phyloP scores from a whole-genome alignment of 2,113 vertebrate genomes.

The Pseudolaguvia tuberculata region DNA sequence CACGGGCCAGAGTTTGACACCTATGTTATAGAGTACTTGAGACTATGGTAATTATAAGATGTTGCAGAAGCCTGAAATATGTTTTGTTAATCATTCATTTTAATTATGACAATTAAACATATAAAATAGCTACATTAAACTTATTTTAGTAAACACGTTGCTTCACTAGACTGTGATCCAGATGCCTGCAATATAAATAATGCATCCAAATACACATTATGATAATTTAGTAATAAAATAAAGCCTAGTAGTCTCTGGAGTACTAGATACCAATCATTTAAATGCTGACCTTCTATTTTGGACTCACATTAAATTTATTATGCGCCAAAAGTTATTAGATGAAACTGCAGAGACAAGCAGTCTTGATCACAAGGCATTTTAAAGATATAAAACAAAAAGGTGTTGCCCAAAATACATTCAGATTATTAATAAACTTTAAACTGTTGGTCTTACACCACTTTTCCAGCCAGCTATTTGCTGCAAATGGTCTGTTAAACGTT shows the following conservation, averaged over 20 bases:
- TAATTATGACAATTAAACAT: no score
- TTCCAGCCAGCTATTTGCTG: conserved; percentile 19
- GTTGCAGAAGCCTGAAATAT: background rate
- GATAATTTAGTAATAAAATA: conserved; percentile 4
- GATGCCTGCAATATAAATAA: conserved; percentile 6
- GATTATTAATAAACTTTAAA: conserved; percentile 5
- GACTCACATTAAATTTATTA: background rate
- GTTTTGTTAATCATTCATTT: background rate
- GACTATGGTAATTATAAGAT: background rate
- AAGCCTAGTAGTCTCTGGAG: background rate
- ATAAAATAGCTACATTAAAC: background rate
- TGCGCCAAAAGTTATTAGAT: conserved; percentile 1
- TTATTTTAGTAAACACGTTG: background rate
- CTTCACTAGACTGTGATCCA: background rate
- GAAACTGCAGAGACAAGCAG: background rate
- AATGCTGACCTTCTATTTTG: background rate
- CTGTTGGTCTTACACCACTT: conserved; percentile 7
- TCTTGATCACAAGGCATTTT: background rate
- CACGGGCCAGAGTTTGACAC: no score
- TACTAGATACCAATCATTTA: background rate
- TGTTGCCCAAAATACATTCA: conserved; percentile 2
- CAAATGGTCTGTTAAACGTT: conserved; percentile 29
- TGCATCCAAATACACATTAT: background rate
- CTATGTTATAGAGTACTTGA: no score
- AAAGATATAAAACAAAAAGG: background rate